Base-by-base conservation (phyloP, 1,140 invertebrate genomes). In the Aphidius gifuensis region DNA sequence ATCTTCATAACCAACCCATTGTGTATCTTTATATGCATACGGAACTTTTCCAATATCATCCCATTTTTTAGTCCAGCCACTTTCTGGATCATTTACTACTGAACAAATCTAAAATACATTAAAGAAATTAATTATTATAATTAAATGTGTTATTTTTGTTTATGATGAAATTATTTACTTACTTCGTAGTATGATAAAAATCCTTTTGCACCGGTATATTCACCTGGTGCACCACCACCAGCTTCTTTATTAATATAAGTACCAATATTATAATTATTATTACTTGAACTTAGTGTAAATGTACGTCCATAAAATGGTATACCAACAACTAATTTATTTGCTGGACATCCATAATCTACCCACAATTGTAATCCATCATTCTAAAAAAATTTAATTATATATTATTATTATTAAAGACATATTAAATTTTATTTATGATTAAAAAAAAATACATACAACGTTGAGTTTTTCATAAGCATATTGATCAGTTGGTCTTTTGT, bases 1-100 rank as follows among this genome's bases (percentile, higher is more conserved):
- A 71, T 95, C 88, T 75, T 97, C 95, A 72, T 94, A 97, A 9
- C 94, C 93, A 32, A 96, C 90, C 94, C 94, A 96, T 72, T 95
- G 92, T 1, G 88, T 92, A 84, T 88, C 91, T 80, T 93, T 90
- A 74, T 92, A 92, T 8, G 90, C 86, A 73, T 91, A 97, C 0
- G 93, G 93, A 61, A 90, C 89, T 78, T 87, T 88, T 58, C 92
- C 92, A 50, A 84, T 75, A 9, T 90, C 86, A 71, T 95, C 93
- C 86, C 91, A 95, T 68, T 90, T 88, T 49, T 87, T 84, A 0
- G 87, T 90, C 93, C 93, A 96, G 1, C 85, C 87, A 9, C 83
- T 83, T 4, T 84, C 81, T 59, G 90, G 83, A 47, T 88, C 83
- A 69, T 88, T 79, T 0, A 92, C 81, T 69, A 87, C 86, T 5